phyloP scores from a whole-genome alignment of 2,888 invertebrate genomes.

The Apotomis capreana region DNA sequence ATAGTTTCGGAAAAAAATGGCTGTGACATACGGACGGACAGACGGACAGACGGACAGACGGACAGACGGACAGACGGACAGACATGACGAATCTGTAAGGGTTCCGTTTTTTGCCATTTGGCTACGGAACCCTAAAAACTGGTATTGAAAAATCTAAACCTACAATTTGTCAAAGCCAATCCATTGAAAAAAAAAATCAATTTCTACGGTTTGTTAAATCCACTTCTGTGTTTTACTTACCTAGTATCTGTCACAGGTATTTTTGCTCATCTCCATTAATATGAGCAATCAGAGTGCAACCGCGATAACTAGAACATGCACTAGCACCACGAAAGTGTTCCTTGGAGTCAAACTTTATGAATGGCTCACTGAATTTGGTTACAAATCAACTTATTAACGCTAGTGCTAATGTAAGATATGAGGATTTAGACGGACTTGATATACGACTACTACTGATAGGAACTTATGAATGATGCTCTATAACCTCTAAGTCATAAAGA shows the following conservation, averaged over 20 bases:
- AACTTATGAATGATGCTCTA: slow-evolving; percentile 1
- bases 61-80: too few relatives aligned
- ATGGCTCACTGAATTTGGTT: slow-evolving; percentile 32
- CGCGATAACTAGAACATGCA: slow-evolving; percentile 34
- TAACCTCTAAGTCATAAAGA: neutral
- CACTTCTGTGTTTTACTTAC: neutral
- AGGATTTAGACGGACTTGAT: neutral
- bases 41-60: too few relatives aligned
- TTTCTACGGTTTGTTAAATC: too few relatives aligned
- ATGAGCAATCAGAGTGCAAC: slow-evolving; percentile 21
- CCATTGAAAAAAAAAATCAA: too few relatives aligned
- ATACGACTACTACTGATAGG: neutral
- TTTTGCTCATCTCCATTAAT: slow-evolving; percentile 3
- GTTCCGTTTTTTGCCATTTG: too few relatives aligned
- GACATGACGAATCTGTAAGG: too few relatives aligned
- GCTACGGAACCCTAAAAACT: too few relatives aligned
- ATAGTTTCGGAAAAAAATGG: too few relatives aligned
- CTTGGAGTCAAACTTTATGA: slow-evolving; percentile 22
- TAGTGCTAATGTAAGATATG: slow-evolving; percentile 11
- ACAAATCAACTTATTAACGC: slow-evolving; percentile 35
- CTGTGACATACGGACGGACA: too few relatives aligned
- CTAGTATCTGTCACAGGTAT: slow-evolving; percentile 1
- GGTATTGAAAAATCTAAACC: too few relatives aligned
- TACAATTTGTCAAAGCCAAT: too few relatives aligned
- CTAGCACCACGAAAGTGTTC: slow-evolving; percentile 30